phyloP scores from a whole-genome alignment of 64 coral and sea anemone genomes.

The Catalaphyllia jardinei region DNA sequence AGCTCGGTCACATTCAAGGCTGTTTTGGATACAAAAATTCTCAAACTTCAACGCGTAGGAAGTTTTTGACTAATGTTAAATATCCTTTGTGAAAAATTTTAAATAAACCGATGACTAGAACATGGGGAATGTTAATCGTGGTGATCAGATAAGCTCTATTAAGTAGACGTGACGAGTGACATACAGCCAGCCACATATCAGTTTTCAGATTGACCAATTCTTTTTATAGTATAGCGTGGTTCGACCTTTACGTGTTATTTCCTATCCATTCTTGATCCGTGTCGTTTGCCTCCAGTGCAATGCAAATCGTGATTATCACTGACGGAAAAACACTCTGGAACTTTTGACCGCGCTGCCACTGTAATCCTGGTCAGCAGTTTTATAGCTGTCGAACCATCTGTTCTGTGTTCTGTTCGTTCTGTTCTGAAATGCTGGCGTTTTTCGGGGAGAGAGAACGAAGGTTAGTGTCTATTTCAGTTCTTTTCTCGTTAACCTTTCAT shows the following conservation, averaged over 20 bases:
- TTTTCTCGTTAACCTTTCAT: background rate
- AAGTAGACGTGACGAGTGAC: background rate
- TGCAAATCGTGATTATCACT: background rate
- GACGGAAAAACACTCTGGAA: background rate
- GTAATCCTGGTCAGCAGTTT: constrained; percentile 7
- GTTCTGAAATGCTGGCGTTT: constrained; percentile 10
- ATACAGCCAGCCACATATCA: background rate
- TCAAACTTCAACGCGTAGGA: no score
- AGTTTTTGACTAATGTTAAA: no score
- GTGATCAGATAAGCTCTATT: background rate
- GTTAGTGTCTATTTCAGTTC: background rate
- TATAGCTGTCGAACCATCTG: background rate
- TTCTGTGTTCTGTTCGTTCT: no score
- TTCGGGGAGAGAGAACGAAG: constrained; percentile 33
- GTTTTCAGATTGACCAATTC: background rate
- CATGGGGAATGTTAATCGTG: no score
- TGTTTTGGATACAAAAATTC: no score
- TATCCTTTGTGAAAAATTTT: no score
- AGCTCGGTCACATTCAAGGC: no score
- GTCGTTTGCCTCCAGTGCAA: background rate
- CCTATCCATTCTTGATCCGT: background rate
- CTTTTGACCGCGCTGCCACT: background rate
- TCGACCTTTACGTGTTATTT: background rate
- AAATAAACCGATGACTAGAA: no score
- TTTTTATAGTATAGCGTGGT: background rate